Base-by-base conservation (phyloP, 2,888 invertebrate species). In the Andrena minutula region DNA sequence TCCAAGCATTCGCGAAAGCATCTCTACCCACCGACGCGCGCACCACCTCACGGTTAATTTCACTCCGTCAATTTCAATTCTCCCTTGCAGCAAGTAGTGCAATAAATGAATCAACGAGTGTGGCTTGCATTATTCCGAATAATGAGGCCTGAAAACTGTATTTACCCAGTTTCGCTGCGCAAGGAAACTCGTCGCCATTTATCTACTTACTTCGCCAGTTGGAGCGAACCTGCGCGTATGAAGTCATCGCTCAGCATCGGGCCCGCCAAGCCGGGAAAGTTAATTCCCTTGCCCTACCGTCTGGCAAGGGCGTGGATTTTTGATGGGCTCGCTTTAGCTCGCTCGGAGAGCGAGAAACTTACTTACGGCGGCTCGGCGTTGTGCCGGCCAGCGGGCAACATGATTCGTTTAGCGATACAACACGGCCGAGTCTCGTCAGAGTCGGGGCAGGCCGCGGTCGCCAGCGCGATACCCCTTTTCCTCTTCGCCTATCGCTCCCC, bases 291-390 rank as follows among this genome's bases (percentile, higher is more conserved):
- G 20, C 30, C 2, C 12, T 23, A n/a, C 16, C 56, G 16, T 28
- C 35, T 63, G 35, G 63, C 41, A 49, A 74, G 74, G 76, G 75
- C 69, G 75, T 75, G 75, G 75, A 60, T 77, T 49, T 16, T 51
- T 49, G 20, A 66, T 32, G 51, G 51, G 8, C 49, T 51, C 51
- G 20, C 49, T 10, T 30, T 20, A 12, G 10, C 20, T 28, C 8
- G 66, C 30, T 47, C 20, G 8, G 51, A 51, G 51, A 30, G 30
- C 8, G 20, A 66, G 66, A 58, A 63, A 35, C 35, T 41, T 41
- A 41, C 16, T 12, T 41, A 41, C 12, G 12, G 5, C 12, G 12
- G 41, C 41, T 41, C 16, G 16, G 41, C 30, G 49, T 32, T 16
- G 10, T 1, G 20, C 5, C 12, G 61, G 69, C 16, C 28, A 61